Conservation (phyloP, 2,113 vertebrate species). For the Edolisoma coerulescens region DNA sequence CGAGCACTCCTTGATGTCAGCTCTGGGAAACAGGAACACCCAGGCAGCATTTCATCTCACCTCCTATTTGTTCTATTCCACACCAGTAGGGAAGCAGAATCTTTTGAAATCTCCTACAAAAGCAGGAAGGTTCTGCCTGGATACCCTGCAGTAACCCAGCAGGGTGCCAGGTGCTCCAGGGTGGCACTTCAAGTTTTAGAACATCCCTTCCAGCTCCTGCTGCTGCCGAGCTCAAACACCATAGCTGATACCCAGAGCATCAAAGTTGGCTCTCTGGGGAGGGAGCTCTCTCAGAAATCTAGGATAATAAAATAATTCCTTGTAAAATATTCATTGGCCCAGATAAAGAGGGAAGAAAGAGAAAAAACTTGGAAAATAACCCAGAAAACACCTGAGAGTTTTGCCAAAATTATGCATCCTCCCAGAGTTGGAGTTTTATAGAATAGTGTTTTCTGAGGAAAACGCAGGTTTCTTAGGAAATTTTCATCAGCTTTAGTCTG, state of each 20-base stretch:
- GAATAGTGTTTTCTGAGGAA: background rate
- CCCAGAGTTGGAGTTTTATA: rapidly evolving
- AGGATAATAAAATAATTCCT: background rate
- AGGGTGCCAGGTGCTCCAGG: background rate
- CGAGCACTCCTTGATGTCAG: background rate
- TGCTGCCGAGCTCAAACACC: background rate
- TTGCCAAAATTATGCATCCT: background rate
- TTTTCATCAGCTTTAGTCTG: background rate
- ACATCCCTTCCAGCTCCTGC: background rate
- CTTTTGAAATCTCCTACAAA: background rate
- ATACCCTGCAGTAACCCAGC: background rate
- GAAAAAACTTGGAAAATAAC: background rate
- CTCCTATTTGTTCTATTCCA: background rate
- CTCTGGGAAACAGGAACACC: background rate
- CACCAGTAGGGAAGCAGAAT: background rate
- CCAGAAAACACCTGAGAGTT: background rate
- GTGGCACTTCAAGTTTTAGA: background rate
- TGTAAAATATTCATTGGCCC: background rate
- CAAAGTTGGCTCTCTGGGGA: background rate
- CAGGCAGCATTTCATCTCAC: background rate
- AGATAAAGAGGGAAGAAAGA: background rate
- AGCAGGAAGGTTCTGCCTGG: background rate
- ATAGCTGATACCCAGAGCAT: background rate
- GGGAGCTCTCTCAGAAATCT: background rate
- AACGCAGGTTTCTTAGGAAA: rapidly evolving